Conservation (phyloP, 1,140 invertebrate genomes). For the Macrocentrus cingulum region DNA sequence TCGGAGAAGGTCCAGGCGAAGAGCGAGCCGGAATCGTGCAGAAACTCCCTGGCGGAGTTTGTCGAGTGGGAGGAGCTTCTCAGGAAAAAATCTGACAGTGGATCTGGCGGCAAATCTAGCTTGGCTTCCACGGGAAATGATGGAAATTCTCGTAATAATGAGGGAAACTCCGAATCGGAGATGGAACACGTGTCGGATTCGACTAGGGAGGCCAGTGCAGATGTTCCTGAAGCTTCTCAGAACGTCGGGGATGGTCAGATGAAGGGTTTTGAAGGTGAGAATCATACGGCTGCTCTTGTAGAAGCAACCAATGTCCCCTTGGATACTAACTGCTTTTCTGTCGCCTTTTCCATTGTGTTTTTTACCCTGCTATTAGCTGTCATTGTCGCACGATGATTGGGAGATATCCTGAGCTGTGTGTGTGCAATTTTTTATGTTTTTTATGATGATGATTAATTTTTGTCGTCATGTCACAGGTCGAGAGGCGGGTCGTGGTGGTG, state of each 20-base stretch:
- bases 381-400: conserved; percentile 33
- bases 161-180: background rate
- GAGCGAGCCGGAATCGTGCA: conserved; percentile 1
- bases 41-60: conserved; percentile 25
- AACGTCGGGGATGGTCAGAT: conserved; percentile 38
- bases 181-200: no score
- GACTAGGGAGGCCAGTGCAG: background rate
- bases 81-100: background rate
- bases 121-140: background rate
- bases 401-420: no score
- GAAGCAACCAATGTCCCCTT: conserved; percentile 33
- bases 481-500: conserved; percentile 26
- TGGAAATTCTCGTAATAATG: background rate
- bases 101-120: background rate
- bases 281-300: conserved; percentile 29
- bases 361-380: conserved; percentile 40
- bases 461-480: conserved; percentile 32
- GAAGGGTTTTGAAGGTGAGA: conserved; percentile 30
- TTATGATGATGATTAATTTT: no score
- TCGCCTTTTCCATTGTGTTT: conserved; percentile 37
- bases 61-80: conserved; percentile 26
- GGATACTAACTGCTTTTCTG: conserved; percentile 38
- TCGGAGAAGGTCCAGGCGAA: conserved; percentile 18
- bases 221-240: background rate
- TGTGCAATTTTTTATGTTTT: no score